These are phyloP conservation scores for Henicopernis longicauda DNA, from an alignment of 2,113 vertebrate genomes.

Conservation along the genomic window DNA sequence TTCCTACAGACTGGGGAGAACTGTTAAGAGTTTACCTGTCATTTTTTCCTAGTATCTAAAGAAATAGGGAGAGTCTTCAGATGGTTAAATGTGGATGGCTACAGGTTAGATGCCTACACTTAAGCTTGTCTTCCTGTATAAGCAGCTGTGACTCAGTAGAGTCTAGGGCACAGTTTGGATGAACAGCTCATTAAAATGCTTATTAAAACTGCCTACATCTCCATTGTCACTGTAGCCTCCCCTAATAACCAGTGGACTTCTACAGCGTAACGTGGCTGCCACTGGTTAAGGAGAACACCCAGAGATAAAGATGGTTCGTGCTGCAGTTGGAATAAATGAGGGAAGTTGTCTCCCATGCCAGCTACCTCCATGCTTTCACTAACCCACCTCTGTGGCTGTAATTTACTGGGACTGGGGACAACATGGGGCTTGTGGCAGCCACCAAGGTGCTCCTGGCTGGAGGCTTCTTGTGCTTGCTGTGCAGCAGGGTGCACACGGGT, in stretches of 20 bases:
- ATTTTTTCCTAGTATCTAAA: not conserved
- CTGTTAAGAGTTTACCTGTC: not conserved
- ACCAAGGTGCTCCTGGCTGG: not conserved
- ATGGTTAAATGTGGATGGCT: not conserved
- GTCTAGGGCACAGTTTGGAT: not conserved
- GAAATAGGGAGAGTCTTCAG: not conserved
- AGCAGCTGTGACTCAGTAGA: not conserved
- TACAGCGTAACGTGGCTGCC: not conserved
- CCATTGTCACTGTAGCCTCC: not conserved
- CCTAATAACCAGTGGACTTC: not conserved
- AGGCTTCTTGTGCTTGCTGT: not conserved
- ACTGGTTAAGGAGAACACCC: not conserved
- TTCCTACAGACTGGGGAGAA: not conserved
- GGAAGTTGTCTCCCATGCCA: not conserved
- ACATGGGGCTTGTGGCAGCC: not conserved
- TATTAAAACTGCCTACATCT: not conserved
- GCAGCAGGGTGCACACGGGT: not conserved
- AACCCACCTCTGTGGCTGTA: not conserved
- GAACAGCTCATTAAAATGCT: not conserved
- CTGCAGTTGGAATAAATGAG: not conserved
- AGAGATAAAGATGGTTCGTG: not conserved
- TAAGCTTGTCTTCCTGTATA: not conserved
- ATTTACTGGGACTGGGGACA: not conserved
- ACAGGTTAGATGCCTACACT: not conserved
- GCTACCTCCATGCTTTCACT: not conserved